Evolutionary conservation across 2,797 vertebrate genomes (phyloP).

Genomic region (Thalassophryne amazonica): DNA sequence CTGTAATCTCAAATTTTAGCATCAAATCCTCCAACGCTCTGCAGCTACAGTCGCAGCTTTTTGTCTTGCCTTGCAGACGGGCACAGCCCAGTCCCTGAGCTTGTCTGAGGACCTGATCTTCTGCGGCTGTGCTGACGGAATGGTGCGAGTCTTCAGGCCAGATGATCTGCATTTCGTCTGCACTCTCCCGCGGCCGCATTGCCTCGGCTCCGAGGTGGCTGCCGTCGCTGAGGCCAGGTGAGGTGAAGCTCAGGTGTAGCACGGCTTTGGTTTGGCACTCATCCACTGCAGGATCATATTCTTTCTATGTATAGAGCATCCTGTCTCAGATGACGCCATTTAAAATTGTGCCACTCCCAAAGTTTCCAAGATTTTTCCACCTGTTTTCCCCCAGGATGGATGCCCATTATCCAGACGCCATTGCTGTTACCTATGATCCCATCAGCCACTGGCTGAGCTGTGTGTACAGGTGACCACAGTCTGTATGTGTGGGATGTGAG

Average conservation of each 20-base stretch:
- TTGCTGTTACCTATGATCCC: conserved; percentile 90
- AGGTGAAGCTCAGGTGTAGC: conserved; percentile 32
- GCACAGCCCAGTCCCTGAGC: conserved; percentile 87
- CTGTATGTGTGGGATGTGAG: conserved; percentile 94
- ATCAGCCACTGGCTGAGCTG: conserved; percentile 89
- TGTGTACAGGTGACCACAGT: conserved; percentile 95
- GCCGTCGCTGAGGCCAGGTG: conserved; percentile 86
- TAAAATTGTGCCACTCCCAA: neutral
- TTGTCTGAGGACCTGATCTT: conserved; percentile 91
- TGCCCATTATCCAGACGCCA: conserved; percentile 84
- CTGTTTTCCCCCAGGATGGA: conserved; percentile 76
- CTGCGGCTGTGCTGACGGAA: conserved; percentile 94
- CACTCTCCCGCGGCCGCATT: conserved; percentile 88
- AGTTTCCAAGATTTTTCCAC: conserved; percentile 31
- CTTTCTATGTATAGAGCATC: conserved; percentile 24
- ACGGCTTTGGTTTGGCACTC: conserved; percentile 8
- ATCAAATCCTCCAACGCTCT: no score
- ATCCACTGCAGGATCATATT: conserved; percentile 24
- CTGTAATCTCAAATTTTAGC: conserved; percentile 11
- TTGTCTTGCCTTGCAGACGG: conserved; percentile 75
- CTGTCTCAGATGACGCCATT: conserved; percentile 8
- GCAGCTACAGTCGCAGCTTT: no score
- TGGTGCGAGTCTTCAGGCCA: conserved; percentile 86
- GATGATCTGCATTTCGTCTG: conserved; percentile 87
- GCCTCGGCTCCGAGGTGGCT: conserved; percentile 82